Conservation (phyloP, 2,888 invertebrate species). For the Drosophila formosana region DNA sequence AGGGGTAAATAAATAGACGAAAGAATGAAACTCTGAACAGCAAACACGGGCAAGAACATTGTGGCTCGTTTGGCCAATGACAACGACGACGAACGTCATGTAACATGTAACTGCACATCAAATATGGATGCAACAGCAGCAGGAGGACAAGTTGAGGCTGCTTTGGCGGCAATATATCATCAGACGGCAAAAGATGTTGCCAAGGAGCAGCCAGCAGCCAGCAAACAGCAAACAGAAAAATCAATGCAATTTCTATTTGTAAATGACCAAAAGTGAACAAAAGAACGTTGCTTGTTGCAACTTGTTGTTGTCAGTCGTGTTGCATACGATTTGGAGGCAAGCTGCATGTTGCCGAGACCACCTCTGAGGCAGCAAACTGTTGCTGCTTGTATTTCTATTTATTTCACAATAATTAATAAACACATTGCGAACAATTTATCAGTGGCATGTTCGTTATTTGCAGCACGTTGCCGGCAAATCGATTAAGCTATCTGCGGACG, state of each 20-base stretch:
- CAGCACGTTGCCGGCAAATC: conserved; percentile 70
- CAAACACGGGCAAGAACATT: conserved; percentile 45
- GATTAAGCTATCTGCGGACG: conserved; percentile 80
- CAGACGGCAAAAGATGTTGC: conserved; percentile 55
- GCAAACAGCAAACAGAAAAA: conserved; percentile 50
- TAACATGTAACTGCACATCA: conserved; percentile 76
- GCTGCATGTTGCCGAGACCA: conserved; percentile 67
- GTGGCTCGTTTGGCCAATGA: conserved; percentile 71
- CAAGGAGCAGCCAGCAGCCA: conserved; percentile 30
- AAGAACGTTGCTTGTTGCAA: conserved; percentile 41
- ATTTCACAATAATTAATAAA: conserved; percentile 76
- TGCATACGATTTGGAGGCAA: conserved; percentile 53
- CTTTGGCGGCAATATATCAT: conserved; percentile 76
- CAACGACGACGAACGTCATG: conserved; percentile 70
- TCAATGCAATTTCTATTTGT: conserved; percentile 81
- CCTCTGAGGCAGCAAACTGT: conserved; percentile 69
- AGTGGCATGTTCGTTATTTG: conserved; percentile 57
- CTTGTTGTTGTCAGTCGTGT: conserved; percentile 36
- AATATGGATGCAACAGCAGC: conserved; percentile 60
- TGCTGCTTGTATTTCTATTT: conserved; percentile 65
- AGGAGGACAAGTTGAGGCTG: conserved; percentile 3
- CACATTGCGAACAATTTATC: conserved; percentile 81
- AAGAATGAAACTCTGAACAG: conserved; percentile 58
- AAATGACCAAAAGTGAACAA: conserved; percentile 76
- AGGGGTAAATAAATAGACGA: conserved; percentile 29